Evolutionary conservation across 2,888 invertebrate species (phyloP), one percentile per base, ranked within the genome.

Genomic region (Eustalomyia histrio): DNA sequence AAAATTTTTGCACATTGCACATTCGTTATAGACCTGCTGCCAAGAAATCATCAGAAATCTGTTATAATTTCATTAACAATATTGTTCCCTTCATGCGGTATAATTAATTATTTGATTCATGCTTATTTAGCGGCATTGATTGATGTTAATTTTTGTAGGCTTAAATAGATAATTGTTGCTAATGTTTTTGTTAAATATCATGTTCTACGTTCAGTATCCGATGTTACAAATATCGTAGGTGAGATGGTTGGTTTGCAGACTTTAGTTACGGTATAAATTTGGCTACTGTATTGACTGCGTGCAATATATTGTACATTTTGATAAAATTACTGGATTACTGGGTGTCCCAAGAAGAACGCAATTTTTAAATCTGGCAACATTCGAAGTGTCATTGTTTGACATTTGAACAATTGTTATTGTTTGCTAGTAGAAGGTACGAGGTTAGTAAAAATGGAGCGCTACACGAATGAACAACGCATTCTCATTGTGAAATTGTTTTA

Each of bases 131-230:
- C 43, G 43, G 16, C 43, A n/a, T 47, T n/a, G 1, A 16, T 47
- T 47, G 43, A 47, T n/a, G n/a, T 47, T n/a, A 4, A n/a, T 6
- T n/a, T 47, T 3, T 47, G 3, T 47, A 4, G 4, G 43, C 43
- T n/a, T 47, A n/a, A 47, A 47, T n/a, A 47, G 43, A 47, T 47
- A 47, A 47, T 47, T 47, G 43, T 47, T 47, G 43, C 43, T n/a
- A 47, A 47, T 47, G 43, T 14, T 47, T 47, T n/a, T 47, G 43
- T 47, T 47, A n/a, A 47, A 47, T 47, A n/a, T 47, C 14, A 47
- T 47, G 43, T 47, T 47, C n/a, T 47, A 14, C 29, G 4, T 3
- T 39, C 39, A 39, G 12, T 39, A 12, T 39, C 39, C 39, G 39
- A 12, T 39, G 39, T 39, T 39, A 39, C 12, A 39, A 39, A 12